Conservation (phyloP, 2,888 invertebrate genomes). For the Teleogryllus oceanicus region DNA sequence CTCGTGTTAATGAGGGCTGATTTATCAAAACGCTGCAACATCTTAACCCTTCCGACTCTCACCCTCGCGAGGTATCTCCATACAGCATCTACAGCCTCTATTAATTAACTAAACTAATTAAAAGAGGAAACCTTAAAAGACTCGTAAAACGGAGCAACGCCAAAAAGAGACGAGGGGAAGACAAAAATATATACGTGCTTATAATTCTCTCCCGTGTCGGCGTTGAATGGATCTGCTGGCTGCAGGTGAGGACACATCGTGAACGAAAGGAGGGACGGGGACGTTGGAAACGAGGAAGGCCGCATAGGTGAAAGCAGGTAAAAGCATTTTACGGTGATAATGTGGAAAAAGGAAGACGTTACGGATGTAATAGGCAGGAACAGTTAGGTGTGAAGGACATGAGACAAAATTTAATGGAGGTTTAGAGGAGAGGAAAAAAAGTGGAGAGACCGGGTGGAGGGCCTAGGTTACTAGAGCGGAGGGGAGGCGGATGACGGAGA, state of each 20-base stretch:
- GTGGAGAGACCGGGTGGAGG: no score
- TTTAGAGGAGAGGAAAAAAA: no score
- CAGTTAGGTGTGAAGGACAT: no score
- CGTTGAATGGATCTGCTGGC: neutral
- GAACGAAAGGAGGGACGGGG: no score
- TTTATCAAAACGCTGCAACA: slow-evolving; percentile 2
- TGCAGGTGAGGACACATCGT: neutral
- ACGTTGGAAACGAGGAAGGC: no score
- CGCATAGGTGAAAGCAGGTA: no score
- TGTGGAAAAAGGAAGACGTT: no score
- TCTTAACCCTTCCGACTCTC: slow-evolving; percentile 12
- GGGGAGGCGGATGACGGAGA: no score
- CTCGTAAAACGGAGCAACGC: slow-evolving; percentile 33
- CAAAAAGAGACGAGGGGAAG: neutral
- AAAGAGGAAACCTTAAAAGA: slow-evolving; percentile 35
- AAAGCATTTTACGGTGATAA: no score
- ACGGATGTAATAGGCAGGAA: no score
- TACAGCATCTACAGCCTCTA: slow-evolving; percentile 27
- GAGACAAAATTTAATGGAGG: no score
- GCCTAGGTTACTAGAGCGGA: no score
- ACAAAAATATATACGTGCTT: neutral
- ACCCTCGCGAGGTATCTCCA: slow-evolving; percentile 5
- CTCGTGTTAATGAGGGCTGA: slow-evolving; percentile 8
- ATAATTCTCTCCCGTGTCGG: neutral
- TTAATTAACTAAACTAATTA: slow-evolving; percentile 37